Evolutionary conservation across 2,797 vertebrate genomes (phyloP).

Genomic region (Alcedo quadribrachys): DNA sequence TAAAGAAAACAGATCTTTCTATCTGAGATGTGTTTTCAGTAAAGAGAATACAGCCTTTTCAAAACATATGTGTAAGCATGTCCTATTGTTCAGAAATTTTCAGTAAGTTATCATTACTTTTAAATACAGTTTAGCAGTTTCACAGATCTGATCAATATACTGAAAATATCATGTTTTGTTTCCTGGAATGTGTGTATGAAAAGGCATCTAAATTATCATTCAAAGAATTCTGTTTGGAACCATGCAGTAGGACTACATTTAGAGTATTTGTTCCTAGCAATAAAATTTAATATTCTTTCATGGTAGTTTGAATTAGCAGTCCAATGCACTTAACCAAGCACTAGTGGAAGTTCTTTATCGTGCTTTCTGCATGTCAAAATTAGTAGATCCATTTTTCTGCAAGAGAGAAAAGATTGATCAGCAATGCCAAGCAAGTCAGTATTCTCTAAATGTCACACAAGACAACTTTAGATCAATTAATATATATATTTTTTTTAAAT

Average conservation of each 20-base stretch:
- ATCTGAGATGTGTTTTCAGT: neutral
- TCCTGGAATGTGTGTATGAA: neutral
- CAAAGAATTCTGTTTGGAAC: neutral
- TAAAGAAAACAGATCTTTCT: neutral
- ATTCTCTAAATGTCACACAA: neutral
- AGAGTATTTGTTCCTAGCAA: conserved; percentile 9
- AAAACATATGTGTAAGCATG: neutral
- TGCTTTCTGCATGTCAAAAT: conserved; percentile 4
- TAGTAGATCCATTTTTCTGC: conserved; percentile 82
- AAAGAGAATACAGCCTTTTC: neutral
- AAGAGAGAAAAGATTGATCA: conserved; percentile 62
- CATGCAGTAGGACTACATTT: neutral
- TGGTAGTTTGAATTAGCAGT: neutral
- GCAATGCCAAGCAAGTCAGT: neutral
- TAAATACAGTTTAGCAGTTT: neutral
- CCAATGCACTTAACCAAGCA: conserved; percentile 23
- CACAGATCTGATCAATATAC: neutral
- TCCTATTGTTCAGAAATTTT: neutral
- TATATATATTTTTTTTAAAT: neutral
- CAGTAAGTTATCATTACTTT: neutral
- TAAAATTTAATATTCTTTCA: conserved; percentile 8
- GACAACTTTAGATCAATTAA: neutral
- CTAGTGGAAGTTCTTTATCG: conserved; percentile 17
- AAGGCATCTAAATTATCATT: neutral
- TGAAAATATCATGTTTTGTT: neutral